A percentile compares a stretch with the other conserved stretches of the same genome.
phyloP scores from a whole-genome alignment of 2,113 vertebrate genomes.

The Patagioenas fasciata region DNA sequence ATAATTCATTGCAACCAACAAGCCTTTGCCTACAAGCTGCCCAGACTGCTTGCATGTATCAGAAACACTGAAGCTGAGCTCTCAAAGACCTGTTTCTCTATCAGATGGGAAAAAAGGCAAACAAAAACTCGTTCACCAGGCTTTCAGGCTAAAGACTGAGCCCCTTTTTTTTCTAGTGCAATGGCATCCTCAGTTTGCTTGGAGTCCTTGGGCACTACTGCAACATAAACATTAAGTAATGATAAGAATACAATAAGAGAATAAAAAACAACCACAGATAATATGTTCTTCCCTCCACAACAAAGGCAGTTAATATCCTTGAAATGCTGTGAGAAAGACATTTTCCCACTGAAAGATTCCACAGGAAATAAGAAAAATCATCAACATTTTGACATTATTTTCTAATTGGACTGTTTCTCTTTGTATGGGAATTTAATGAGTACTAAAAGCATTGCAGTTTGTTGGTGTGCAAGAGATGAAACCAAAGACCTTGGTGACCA shows the following conservation, averaged over 20 bases:
- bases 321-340: neutral
- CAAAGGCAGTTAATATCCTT: neutral
- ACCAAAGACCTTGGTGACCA: neutral
- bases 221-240: neutral
- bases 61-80: neutral
- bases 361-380: slow-evolving; percentile 12
- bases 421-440: neutral
- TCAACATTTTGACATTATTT: neutral
- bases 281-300: neutral
- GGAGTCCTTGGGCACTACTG: neutral
- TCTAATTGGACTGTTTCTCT: neutral
- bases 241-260: neutral
- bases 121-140: neutral
- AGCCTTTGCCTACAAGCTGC: neutral
- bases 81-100: neutral
- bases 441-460: neutral
- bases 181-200: neutral
- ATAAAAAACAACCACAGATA: neutral
- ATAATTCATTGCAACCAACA: neutral
- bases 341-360: neutral
- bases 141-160: neutral
- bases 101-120: neutral
- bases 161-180: neutral
- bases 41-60: neutral
- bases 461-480: neutral